Conservation (phyloP, 2,113 vertebrate species). For the Oophaga pumilio region DNA sequence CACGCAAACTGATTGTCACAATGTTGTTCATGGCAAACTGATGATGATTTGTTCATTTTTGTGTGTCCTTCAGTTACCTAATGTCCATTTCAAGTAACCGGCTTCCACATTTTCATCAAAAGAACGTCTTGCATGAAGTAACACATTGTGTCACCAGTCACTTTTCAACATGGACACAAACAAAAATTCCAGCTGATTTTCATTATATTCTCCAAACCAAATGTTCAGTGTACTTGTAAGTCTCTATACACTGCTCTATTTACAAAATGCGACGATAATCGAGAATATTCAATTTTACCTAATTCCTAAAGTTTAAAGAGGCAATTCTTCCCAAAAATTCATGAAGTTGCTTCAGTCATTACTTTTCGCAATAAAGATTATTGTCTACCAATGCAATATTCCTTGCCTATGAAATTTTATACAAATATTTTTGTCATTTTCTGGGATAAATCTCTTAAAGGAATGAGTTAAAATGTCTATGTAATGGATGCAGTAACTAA, state of each 20-base stretch:
- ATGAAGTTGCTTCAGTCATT: not conserved
- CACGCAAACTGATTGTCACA: constrained; percentile 67
- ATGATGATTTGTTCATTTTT: constrained; percentile 26
- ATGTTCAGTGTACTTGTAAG: not conserved
- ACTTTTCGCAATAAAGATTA: not conserved
- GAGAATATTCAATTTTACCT: not conserved
- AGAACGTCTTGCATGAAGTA: not conserved
- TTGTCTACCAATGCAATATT: not conserved
- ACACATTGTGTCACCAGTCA: constrained; percentile 4
- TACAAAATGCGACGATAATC: not conserved
- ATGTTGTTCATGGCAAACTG: constrained; percentile 60
- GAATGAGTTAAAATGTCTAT: not conserved
- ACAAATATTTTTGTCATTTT: not conserved
- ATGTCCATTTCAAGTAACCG: constrained; percentile 4
- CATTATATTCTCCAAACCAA: not conserved
- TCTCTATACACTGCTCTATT: constrained; percentile 22
- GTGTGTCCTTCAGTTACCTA: not conserved
- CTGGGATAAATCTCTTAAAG: not conserved
- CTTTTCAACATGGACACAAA: constrained; percentile 6
- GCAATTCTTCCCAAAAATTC: not conserved
- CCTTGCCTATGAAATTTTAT: not conserved
- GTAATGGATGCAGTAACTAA: not conserved
- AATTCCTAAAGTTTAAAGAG: no score
- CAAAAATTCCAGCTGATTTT: not conserved
- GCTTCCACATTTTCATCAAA: not conserved